A percentile compares a stretch with the other conserved stretches of the same genome.
Evolutionary conservation across 2,797 vertebrate genomes (phyloP).

Genomic region (Otus scops): DNA sequence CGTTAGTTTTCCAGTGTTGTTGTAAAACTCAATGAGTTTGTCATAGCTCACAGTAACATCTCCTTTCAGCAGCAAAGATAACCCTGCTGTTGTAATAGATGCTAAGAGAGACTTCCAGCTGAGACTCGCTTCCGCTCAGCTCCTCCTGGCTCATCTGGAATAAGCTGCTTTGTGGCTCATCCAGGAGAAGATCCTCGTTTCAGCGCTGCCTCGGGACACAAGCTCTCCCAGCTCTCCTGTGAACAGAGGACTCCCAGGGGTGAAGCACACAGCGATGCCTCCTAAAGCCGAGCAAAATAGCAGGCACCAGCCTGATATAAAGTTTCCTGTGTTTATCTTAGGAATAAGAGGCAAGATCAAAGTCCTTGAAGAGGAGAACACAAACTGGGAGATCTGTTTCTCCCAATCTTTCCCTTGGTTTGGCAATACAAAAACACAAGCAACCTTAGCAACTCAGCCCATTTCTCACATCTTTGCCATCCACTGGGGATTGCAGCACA

Average conservation of each 20-base stretch:
- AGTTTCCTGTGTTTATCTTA: not conserved
- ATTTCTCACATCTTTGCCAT: not conserved
- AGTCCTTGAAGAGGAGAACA: not conserved
- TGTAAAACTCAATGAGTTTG: constrained; percentile 59
- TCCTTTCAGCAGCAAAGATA: constrained; percentile 45
- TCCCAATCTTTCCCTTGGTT: not conserved
- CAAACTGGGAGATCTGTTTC: not conserved
- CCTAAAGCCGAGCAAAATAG: not conserved
- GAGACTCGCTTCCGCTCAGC: not conserved
- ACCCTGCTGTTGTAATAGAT: constrained; percentile 59
- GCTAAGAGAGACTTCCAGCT: constrained; percentile 55
- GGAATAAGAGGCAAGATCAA: not conserved
- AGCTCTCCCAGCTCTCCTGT: not conserved
- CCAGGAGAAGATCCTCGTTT: constrained; percentile 14
- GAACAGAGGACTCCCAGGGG: not conserved
- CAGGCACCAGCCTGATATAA: not conserved
- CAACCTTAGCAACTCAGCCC: not conserved
- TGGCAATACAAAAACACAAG: not conserved
- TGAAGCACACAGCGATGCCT: not conserved
- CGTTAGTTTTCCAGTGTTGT: not conserved
- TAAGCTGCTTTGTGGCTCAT: constrained; percentile 21
- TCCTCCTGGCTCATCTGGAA: constrained; percentile 44
- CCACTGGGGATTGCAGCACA: not conserved
- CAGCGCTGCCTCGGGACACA: not conserved
- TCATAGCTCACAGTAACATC: constrained; percentile 45